Evolutionary conservation across 2,797 vertebrate genomes (phyloP), one percentile per base, ranked within the genome.

Genomic region (Triplophysa yarkandensis): DNA sequence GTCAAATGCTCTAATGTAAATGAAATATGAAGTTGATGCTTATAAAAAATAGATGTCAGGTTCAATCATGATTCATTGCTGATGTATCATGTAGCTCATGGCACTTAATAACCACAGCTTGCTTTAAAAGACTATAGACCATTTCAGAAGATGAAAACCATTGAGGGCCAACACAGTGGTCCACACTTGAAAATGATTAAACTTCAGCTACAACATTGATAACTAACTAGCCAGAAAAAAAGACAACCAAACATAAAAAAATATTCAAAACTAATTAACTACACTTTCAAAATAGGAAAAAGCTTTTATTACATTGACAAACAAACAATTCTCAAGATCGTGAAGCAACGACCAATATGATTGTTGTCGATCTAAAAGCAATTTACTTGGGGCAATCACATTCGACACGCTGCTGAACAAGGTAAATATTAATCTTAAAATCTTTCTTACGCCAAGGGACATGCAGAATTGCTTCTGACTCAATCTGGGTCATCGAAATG

Each of bases 341-440:
- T 36, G 11, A 52, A 39, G 7, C 7, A 9, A 50, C 6, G 8
- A 63, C 2, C 25, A 55, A 50, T 21, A 50, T 28, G 2, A 10
- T 52, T 41, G 25, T 30, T 28, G 48, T 52, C 30, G 17, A 72
- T 52, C 48, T 73, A 13, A 52, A 73, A 43, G 25, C 36, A 55
- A 32, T 30, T 62, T 23, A n/a, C 5, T 34, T 3, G 14, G 8
- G 48, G 16, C 30, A 0, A 57, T 52, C 66, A 17, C 14, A 74
- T 57, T 43, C 27, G 36, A 58, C 70, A 25, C 21, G 32, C 25
- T 64, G 16, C 57, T 61, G 58, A 69, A 43, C 36, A 43, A 36
- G 70, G 46, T 39, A 63, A 54, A 72, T 72, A 72, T 64, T 64
- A 52, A 72, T n/a, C 44, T 23, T 32, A 44, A n/a, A 44, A 27